Base-by-base conservation (phyloP, 2,113 vertebrate genomes). In the Lagopus muta region DNA sequence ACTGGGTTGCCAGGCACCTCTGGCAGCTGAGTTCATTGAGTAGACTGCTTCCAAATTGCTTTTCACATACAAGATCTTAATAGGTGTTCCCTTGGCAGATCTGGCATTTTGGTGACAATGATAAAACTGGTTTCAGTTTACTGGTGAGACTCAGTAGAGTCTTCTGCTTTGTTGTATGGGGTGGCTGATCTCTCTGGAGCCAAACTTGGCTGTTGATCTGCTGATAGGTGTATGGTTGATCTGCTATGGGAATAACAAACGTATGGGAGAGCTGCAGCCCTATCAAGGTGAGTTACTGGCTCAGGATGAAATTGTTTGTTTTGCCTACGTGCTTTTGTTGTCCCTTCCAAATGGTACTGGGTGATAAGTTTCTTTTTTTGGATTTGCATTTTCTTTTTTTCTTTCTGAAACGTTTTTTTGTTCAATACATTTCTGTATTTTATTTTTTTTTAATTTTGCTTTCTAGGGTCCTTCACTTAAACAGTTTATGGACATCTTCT, bases 401-500 rank as follows among this genome's bases (percentile, higher is more conserved):
- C 30, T 69, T 69, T 11, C 12, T 13, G 2, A 13, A 40, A 4
- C 54, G 17, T 38, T 43, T 88, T 96, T 88, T 82, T 60, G 8
- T 60, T 80, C 70, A 81, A 58, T 11, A 4, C 40, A 10, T 92
- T 25, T 76, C 11, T 13, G 27, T 15, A 28, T 38, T 14, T 60
- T 0, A 5, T 1, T 57, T 64, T 70, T 38, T 38, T 38, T 38
- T 38, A 10, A 4, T 79, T 86, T 82, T 88, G 10, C 60, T 93
- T 92, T 48, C 27, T 80, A 98, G 98, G 98, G 98, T 30, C 98
- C 98, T 19, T 97, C 98, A 47, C 98, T 98, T 87, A 98, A 98
- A 81, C 98, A 98, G 76, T 98, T 98, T 88, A 98, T 98, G 98
- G 98, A 98, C 74, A 97, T 98, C 91, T 98, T 98, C 94, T 98